These are phyloP conservation scores for Philonicus albiceps DNA, from an alignment of 2,888 invertebrate genomes.

Conservation along the genomic window DNA sequence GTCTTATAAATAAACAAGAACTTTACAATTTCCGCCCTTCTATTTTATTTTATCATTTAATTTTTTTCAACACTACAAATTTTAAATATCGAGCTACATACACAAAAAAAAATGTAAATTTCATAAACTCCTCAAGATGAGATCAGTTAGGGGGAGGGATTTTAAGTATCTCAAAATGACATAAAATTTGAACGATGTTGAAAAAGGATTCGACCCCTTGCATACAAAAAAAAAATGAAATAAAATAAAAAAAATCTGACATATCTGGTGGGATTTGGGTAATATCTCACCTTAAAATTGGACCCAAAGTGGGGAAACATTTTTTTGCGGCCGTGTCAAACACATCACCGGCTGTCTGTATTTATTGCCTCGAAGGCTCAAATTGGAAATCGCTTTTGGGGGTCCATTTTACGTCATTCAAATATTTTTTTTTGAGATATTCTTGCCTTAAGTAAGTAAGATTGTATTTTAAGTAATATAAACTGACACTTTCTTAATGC, in stretches of 20 bases:
- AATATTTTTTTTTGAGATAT: not conserved
- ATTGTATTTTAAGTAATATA: not conserved
- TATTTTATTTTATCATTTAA: not conserved
- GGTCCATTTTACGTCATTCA: not conserved
- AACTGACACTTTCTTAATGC: not conserved
- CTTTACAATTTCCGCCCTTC: not conserved
- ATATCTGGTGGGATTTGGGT: conserved; percentile 9
- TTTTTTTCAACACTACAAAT: not conserved
- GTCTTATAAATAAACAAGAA: not conserved
- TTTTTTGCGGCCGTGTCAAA: conserved; percentile 8
- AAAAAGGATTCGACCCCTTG: not conserved
- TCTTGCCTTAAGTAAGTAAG: not conserved
- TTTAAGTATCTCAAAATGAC: conserved; percentile 7
- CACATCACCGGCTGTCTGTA: not conserved
- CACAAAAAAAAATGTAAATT: not conserved
- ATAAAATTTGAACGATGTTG: not conserved
- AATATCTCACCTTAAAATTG: not conserved
- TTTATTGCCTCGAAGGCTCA: not conserved
- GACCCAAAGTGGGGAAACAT: not conserved
- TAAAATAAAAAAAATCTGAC: conserved; percentile 12
- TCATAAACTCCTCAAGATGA: not conserved
- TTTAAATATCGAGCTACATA: not conserved
- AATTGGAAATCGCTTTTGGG: not conserved
- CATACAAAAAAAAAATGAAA: no score
- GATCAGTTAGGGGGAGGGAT: not conserved